These are phyloP conservation scores for Pygmarrhopalites habei DNA, from an alignment of 1,140 invertebrate species.

Conservation along the genomic window DNA sequence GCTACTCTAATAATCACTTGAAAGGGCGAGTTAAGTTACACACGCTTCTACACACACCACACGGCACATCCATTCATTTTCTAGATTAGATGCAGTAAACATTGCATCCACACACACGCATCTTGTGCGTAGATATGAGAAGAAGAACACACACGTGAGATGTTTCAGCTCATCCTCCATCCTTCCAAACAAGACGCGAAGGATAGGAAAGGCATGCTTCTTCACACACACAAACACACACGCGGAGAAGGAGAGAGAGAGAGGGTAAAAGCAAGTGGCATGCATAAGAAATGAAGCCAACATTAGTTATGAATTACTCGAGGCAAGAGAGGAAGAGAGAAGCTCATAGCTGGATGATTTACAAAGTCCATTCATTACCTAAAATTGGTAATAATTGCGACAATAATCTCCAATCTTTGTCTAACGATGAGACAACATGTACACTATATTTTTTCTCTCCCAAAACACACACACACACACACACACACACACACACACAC, in stretches of 20 bases:
- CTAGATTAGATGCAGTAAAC: neutral
- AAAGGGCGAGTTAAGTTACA: conserved; percentile 3
- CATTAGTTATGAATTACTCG: too few relatives aligned
- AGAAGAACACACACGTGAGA: too few relatives aligned
- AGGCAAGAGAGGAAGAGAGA: neutral
- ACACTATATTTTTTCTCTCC: too few relatives aligned
- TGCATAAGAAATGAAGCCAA: too few relatives aligned
- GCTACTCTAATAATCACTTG: neutral
- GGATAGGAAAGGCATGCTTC: too few relatives aligned
- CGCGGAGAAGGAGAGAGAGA: too few relatives aligned
- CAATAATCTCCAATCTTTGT: conserved; percentile 11
- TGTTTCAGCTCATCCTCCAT: neutral
- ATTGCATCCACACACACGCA: neutral
- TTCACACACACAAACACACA: too few relatives aligned
- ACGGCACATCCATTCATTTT: neutral
- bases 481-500: too few relatives aligned
- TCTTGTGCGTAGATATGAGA: too few relatives aligned
- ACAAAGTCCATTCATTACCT: conserved; percentile 21
- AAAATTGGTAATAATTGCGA: conserved; percentile 25
- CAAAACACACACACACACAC: too few relatives aligned
- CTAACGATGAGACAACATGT: conserved; percentile 1
- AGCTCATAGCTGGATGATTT: conserved; percentile 13
- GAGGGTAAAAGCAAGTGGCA: too few relatives aligned
- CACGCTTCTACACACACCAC: neutral
- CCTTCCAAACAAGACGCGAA: too few relatives aligned